Evolutionary conservation across 2,797 vertebrate species (phyloP).

Genomic region (Betta splendens): DNA sequence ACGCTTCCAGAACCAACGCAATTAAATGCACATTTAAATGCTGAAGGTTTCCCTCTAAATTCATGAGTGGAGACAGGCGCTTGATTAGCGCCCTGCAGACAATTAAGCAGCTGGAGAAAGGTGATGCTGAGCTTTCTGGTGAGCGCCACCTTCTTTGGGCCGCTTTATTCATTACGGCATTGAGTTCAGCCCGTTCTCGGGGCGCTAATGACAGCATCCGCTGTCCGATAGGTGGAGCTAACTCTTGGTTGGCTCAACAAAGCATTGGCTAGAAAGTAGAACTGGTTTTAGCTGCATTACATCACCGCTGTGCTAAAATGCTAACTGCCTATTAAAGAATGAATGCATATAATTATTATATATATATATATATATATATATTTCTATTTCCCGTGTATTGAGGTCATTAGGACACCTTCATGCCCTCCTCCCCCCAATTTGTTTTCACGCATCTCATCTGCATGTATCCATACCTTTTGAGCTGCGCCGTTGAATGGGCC

Average conservation of each 20-base stretch:
- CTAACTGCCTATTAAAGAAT: not conserved
- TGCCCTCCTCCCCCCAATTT: conserved; percentile 15
- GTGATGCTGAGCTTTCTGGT: conserved; percentile 49
- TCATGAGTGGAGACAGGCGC: conserved; percentile 55
- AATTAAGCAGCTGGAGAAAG: conserved; percentile 54
- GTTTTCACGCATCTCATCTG: conserved; percentile 70
- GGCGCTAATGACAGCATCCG: conserved; percentile 32
- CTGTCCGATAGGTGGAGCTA: conserved; percentile 10
- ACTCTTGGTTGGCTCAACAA: conserved; percentile 10
- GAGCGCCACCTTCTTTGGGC: conserved; percentile 29
- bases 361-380: too few species aligned
- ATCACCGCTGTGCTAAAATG: not conserved
- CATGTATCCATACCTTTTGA: conserved; percentile 68
- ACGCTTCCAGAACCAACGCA: conserved; percentile 76
- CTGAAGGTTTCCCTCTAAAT: conserved; percentile 62
- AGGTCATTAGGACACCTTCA: conserved; percentile 7
- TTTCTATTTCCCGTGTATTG: too few species aligned
- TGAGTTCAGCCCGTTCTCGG: conserved; percentile 14
- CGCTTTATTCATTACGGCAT: conserved; percentile 29
- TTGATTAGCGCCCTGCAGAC: conserved; percentile 67
- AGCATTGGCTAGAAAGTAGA: not conserved
- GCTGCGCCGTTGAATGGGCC: conserved; percentile 52
- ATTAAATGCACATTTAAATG: conserved; percentile 80
- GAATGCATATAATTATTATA: conserved; percentile 4
- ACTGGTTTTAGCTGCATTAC: not conserved